Base-by-base conservation (phyloP, 2,888 invertebrate genomes). In the Syrista parreyssii region DNA sequence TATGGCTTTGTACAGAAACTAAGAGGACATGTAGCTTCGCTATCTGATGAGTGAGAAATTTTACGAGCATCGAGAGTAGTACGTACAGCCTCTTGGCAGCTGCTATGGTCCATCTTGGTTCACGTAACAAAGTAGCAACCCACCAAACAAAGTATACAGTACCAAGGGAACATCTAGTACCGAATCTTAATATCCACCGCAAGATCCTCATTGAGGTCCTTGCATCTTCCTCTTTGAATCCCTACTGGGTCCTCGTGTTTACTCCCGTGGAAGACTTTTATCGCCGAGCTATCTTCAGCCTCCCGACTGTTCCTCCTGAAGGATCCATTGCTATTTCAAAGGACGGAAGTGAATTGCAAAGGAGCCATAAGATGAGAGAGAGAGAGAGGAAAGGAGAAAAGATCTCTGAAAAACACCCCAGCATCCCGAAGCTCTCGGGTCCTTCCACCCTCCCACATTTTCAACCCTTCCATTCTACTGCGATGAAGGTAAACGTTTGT, bases 11-110 rank as follows among this genome's bases (percentile, higher is more conserved):
- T 86, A 80, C 78, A 78, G 74, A 78, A 79, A 81, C 84, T 83
- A 82, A 82, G 81, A 83, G 79, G 86, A 84, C 83, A 84, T 81
- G 82, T 81, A 81, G 81, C 79, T 71, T 69, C 77, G 86, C 83
- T 86, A 86, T 86, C 86, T 86, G 86, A 86, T 85, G 86, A 86
- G 86, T 84, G 83, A 84, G 81, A 81, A 84, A 82, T 83, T 85
- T 85, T 81, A 80, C 82, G 80, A 79, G 76, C 76, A 82, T 83
- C 79, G 79, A 40, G 55, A 68, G 78, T 23, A 35, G 33, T 71
- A 71, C 74, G 36, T 23, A 55, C 55, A 55, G 23, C 23, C 23
- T 55, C 55, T 23, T 9, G 23, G 55, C 55, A 55, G 55, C 55
- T 55, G 55, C 55, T 23, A 12, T 55, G 55, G 55, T 55, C 55